A percentile compares a stretch with the other conserved stretches of the same genome.
Evolutionary conservation across 2,797 vertebrate species (phyloP).

Genomic region (Ambastaia sidthimunki): DNA sequence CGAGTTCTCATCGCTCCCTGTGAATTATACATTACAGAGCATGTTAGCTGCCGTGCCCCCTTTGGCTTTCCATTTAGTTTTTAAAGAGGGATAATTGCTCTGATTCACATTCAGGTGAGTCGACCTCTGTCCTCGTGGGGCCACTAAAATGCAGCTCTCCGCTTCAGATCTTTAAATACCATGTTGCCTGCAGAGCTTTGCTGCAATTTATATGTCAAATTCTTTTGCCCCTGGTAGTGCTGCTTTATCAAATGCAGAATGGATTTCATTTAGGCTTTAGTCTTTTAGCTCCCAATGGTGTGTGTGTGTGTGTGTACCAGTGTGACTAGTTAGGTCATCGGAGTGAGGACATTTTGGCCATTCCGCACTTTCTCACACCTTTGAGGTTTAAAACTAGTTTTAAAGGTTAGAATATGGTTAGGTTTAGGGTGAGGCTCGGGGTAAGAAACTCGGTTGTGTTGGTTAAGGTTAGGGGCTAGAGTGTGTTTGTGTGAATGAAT

Average conservation of each 20-base stretch:
- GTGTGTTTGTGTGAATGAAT: no score
- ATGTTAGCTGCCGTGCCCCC: constrained; percentile 27
- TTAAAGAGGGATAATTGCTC: constrained; percentile 68
- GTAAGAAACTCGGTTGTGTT: no score
- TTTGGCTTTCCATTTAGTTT: constrained; percentile 16
- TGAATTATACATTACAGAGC: constrained; percentile 52
- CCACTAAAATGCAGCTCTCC: neutral
- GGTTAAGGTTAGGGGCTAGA: no score
- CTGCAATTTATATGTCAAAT: constrained; percentile 37
- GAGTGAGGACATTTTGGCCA: no score
- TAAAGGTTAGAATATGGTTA: no score
- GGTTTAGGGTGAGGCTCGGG: no score
- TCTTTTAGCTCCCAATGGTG: neutral
- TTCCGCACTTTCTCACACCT: no score
- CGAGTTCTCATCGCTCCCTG: neutral
- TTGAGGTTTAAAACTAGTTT: no score
- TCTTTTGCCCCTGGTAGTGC: constrained; percentile 28
- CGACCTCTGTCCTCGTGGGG: constrained; percentile 55
- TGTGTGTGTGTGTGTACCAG: neutral
- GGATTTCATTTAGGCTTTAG: constrained; percentile 4
- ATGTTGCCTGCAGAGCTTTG: constrained; percentile 20
- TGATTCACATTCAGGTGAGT: constrained; percentile 69
- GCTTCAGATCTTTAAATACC: constrained; percentile 51
- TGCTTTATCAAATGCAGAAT: constrained; percentile 36
- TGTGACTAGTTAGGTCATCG: no score